A percentile compares a stretch with the other conserved stretches of the same genome.
phyloP scores from a whole-genome alignment of 2,888 invertebrate genomes.

The Copidosoma aretas region DNA sequence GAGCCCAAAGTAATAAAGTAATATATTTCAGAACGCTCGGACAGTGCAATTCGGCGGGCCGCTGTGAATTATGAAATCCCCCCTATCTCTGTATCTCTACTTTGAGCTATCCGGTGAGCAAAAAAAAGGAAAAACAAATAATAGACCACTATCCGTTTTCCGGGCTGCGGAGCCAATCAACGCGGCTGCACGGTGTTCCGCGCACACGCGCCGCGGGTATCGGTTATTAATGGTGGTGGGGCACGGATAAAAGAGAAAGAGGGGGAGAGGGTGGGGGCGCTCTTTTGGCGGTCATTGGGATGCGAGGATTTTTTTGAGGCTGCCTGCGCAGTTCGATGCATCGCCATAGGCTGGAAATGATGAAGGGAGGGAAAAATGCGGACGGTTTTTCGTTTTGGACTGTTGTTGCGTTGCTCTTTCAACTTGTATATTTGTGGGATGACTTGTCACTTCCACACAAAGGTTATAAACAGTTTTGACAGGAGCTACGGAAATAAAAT shows the following conservation, averaged over 20 bases:
- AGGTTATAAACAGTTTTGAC: too few relatives aligned
- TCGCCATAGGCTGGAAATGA: too few relatives aligned
- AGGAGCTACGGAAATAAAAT: too few relatives aligned
- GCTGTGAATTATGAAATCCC: conserved; percentile 31
- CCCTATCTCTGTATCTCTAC: neutral
- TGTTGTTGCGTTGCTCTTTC: too few relatives aligned
- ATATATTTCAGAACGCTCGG: conserved; percentile 34
- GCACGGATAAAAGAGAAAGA: conserved; percentile 6
- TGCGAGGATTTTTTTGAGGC: neutral
- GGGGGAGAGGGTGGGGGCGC: neutral
- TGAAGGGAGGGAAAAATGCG: neutral
- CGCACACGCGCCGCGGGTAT: conserved; percentile 20
- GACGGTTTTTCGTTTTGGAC: neutral
- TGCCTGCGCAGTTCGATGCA: neutral
- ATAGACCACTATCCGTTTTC: conserved; percentile 13
- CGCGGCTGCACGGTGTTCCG: neutral
- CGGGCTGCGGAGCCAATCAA: conserved; percentile 13
- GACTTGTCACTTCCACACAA: too few relatives aligned
- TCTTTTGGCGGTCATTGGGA: neutral
- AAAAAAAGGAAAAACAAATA: too few relatives aligned
- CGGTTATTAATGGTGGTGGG: conserved; percentile 28
- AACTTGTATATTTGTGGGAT: too few relatives aligned
- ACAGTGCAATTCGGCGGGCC: conserved; percentile 26
- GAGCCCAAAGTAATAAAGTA: conserved; percentile 37
- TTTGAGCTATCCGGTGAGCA: conserved; percentile 11